Percentiles rank a stretch among this genome's conserved stretches.
These are phyloP conservation scores for Etheostoma spectabile DNA, from an alignment of 2,113 vertebrate species.

Conservation along the genomic window DNA sequence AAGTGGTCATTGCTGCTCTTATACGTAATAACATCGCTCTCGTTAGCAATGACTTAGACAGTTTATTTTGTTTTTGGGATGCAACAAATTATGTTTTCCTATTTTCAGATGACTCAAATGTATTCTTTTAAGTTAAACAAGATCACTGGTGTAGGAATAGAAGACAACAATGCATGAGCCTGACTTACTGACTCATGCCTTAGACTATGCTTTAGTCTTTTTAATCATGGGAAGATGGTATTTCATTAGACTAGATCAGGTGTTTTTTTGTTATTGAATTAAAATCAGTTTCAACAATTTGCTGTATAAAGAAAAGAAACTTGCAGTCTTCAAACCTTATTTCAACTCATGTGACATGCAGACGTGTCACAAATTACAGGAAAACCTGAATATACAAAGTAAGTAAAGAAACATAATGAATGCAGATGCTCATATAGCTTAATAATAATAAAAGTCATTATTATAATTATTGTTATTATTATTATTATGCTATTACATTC, in stretches of 20 bases:
- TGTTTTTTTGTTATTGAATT: slow-evolving; percentile 18
- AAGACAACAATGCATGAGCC: no score
- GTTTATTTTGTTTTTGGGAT: background rate
- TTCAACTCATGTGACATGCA: slow-evolving; percentile 18
- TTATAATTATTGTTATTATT: no score
- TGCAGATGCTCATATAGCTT: background rate
- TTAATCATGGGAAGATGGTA: background rate
- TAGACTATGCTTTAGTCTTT: background rate
- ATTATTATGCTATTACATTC: background rate
- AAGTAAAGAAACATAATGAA: background rate
- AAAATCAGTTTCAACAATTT: background rate
- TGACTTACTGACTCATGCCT: no score
- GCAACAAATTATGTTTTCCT: background rate
- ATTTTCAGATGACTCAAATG: no score
- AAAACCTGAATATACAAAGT: background rate
- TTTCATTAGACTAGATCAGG: background rate
- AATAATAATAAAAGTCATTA: no score
- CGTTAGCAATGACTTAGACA: background rate
- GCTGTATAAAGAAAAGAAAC: background rate
- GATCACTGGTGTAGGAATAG: no score
- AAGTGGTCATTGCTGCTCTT: background rate
- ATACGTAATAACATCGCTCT: background rate
- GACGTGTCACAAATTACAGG: background rate
- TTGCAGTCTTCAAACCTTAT: background rate
- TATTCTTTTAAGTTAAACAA: no score